Evolutionary conservation across 2,113 vertebrate species (phyloP).

Genomic region (Monopterus albus): DNA sequence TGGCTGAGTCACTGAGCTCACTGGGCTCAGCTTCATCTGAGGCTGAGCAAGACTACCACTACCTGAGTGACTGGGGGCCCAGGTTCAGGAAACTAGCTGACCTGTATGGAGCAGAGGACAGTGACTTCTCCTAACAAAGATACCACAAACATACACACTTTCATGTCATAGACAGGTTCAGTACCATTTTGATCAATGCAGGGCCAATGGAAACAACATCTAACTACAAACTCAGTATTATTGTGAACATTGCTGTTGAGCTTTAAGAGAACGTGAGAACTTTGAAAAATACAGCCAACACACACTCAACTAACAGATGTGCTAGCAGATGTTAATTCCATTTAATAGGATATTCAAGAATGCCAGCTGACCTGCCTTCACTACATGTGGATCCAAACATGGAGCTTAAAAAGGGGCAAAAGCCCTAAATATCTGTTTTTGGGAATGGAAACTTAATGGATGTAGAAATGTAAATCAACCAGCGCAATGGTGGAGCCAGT

Average conservation of each 20-base stretch:
- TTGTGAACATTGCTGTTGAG: conserved; percentile 8
- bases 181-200: neutral
- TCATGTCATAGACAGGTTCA: neutral
- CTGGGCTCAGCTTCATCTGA: conserved; percentile 89
- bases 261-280: conserved; percentile 23
- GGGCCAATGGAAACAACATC: neutral
- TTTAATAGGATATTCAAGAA: neutral
- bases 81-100: conserved; percentile 95
- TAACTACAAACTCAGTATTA: neutral
- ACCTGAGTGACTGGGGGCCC: conserved; percentile 97
- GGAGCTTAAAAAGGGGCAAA: neutral
- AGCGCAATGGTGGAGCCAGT: conserved; percentile 12
- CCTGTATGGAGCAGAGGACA: conserved; percentile 91
- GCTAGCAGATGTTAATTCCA: conserved; percentile 4
- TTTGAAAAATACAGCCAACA: conserved; percentile 4
- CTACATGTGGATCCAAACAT: conserved; percentile 4
- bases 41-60: conserved; percentile 93
- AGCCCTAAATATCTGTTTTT: conserved; percentile 7
- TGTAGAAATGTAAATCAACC: conserved; percentile 34
- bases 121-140: conserved; percentile 88
- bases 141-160: neutral
- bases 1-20: conserved; percentile 94
- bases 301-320: conserved; percentile 3
- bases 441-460: neutral
- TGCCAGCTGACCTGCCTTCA: conserved; percentile 4